Conservation (phyloP, 2,888 invertebrate species). For the Sipunculus nudus region DNA sequence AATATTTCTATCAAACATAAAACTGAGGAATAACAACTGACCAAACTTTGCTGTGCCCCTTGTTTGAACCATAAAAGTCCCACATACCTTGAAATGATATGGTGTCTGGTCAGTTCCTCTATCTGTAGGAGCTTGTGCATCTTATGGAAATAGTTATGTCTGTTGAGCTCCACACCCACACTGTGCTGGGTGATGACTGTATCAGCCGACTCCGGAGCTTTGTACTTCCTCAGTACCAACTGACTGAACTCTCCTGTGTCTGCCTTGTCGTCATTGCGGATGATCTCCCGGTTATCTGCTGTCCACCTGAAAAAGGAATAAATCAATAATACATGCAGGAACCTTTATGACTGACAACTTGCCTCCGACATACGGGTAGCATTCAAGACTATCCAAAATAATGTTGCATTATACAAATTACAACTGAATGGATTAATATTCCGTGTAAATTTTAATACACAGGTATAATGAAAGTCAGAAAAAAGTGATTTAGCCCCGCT, state of each 20-base stretch:
- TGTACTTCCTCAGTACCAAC: constrained; percentile 47
- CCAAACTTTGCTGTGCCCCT: no score
- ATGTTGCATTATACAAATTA: no score
- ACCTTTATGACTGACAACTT: no score
- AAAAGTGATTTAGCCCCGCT: no score
- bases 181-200: constrained; percentile 54
- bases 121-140: constrained; percentile 60
- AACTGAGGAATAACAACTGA: no score
- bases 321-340: background rate
- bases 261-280: constrained; percentile 35
- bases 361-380: no score
- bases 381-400: no score
- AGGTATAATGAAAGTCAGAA: no score
- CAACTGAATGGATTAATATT: no score
- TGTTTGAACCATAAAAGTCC: no score
- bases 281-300: constrained; percentile 51
- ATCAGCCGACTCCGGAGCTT: constrained; percentile 49
- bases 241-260: constrained; percentile 27
- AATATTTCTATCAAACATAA: no score
- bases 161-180: constrained; percentile 51
- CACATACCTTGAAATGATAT: constrained; percentile 57
- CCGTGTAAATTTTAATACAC: no score
- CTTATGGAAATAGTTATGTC: constrained; percentile 61
- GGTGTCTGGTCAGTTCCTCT: constrained; percentile 58
- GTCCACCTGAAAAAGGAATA: constrained; percentile 50